Evolutionary conservation across 64 coral and sea anemone genomes (phyloP).

Genomic region (Montipora sp.): DNA sequence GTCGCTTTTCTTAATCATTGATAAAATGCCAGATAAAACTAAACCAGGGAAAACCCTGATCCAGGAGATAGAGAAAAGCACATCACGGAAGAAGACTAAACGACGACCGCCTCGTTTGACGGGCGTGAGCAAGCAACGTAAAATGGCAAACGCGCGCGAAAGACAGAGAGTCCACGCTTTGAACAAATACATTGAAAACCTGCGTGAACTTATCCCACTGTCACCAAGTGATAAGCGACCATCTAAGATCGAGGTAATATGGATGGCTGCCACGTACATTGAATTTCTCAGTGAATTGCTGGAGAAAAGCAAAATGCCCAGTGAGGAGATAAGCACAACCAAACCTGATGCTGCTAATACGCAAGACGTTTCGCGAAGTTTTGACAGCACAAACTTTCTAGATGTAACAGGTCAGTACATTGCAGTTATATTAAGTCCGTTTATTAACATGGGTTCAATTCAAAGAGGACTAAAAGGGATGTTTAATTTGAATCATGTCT

Average conservation of each 20-base stretch:
- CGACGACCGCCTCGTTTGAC: conserved; percentile 63
- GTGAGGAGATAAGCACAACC: neutral
- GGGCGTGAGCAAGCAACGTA: conserved; percentile 83
- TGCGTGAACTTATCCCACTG: conserved; percentile 72
- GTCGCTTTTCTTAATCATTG: neutral
- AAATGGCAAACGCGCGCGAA: conserved; percentile 85
- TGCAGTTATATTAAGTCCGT: neutral
- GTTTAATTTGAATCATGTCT: neutral
- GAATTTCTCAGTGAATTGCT: conserved; percentile 71
- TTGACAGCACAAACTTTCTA: neutral
- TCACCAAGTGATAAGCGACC: conserved; percentile 71
- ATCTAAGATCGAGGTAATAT: conserved; percentile 77
- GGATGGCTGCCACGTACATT: conserved; percentile 81
- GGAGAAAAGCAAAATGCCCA: conserved; percentile 48
- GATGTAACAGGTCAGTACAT: conserved; percentile 21
- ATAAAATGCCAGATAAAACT: neutral
- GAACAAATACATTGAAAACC: conserved; percentile 67
- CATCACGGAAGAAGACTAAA: conserved; percentile 43
- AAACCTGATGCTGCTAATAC: neutral
- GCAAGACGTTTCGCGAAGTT: neutral
- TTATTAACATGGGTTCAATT: neutral
- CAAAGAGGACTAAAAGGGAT: neutral
- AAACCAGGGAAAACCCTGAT: neutral
- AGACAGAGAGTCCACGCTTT: conserved; percentile 80
- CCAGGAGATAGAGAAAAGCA: neutral